These are phyloP conservation scores for Choreutis nemorana DNA, from an alignment of 2,888 invertebrate genomes.

Conservation along the genomic window DNA sequence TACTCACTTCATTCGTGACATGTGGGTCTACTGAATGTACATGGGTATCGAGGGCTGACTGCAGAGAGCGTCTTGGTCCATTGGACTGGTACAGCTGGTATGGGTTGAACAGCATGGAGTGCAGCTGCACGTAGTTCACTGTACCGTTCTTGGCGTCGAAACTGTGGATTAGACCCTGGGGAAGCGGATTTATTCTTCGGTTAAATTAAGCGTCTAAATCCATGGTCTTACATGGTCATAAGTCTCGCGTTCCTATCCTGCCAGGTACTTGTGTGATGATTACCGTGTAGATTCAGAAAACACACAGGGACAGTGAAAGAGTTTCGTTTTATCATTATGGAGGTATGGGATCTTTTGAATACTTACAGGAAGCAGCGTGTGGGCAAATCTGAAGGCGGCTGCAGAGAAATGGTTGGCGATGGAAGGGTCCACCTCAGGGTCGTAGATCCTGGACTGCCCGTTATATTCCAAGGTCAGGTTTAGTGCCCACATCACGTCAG, in stretches of 20 bases:
- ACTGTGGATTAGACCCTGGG: constrained; percentile 75
- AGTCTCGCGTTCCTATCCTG: too few species aligned
- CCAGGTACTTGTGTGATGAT: too few species aligned
- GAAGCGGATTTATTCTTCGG: constrained; percentile 5
- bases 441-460: constrained; percentile 67
- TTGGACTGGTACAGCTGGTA: constrained; percentile 70
- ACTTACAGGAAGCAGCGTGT: constrained; percentile 79
- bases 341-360: not conserved
- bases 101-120: constrained; percentile 83
- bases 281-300: too few species aligned
- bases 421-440: constrained; percentile 73
- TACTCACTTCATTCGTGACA: constrained; percentile 67
- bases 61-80: constrained; percentile 70
- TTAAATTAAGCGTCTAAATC: too few species aligned
- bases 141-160: constrained; percentile 64
- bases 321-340: not conserved
- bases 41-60: constrained; percentile 72
- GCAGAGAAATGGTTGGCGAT: constrained; percentile 87
- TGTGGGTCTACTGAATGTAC: constrained; percentile 70
- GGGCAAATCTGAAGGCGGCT: constrained; percentile 89
- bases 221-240: too few species aligned
- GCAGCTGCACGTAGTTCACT: constrained; percentile 73
- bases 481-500: constrained; percentile 59
- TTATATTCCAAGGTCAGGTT: constrained; percentile 53
- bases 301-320: too few species aligned